Evolutionary conservation across 2,888 invertebrate species (phyloP), one percentile per base, ranked within the genome.

Genomic region (Lithosia quadra): DNA sequence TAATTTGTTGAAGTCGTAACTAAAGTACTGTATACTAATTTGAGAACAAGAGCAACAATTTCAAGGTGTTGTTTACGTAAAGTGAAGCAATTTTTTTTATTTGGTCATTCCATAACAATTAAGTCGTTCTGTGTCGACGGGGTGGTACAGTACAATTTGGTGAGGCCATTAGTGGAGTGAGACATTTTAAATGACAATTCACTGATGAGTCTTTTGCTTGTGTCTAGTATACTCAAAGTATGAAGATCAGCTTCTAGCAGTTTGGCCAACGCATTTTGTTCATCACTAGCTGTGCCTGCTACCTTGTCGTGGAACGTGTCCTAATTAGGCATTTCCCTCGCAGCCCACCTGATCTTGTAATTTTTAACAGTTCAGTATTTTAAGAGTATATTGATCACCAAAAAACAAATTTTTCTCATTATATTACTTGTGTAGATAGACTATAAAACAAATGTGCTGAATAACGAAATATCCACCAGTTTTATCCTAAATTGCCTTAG

Each of bases 401-500:
- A n/a, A n/a, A n/a, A n/a, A n/a, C n/a, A n/a, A n/a, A n/a, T n/a
- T n/a, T n/a, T n/a, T n/a, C n/a, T n/a, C n/a, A n/a, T n/a, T n/a
- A n/a, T 28, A 28, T 28, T 28, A 28, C n/a, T 28, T 28, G 5
- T 28, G 3, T 28, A 28, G 3, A 2, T 28, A 24, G 10, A 22
- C 2, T 9, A 18, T n/a, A 49, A 62, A 49, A 28, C n/a, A 13
- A 28, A 49, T 11, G 13, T 62, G 28, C 0, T 24, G 8, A 39
- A 59, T 63, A 34, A 34, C 34, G 34, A 36, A 34, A 13, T 10
- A 55, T 53, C 53, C 24, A 24, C 53, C 34, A 36, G 63, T 64
- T 64, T 64, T 56, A 24, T 24, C 4, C 43, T 36, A 59, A 62
- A 58, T 69, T 69, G 28, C 58, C 18, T 57, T 53, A 63, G 39